Conservation (phyloP, 2,888 invertebrate species). For the Clepsis dumicolana region DNA sequence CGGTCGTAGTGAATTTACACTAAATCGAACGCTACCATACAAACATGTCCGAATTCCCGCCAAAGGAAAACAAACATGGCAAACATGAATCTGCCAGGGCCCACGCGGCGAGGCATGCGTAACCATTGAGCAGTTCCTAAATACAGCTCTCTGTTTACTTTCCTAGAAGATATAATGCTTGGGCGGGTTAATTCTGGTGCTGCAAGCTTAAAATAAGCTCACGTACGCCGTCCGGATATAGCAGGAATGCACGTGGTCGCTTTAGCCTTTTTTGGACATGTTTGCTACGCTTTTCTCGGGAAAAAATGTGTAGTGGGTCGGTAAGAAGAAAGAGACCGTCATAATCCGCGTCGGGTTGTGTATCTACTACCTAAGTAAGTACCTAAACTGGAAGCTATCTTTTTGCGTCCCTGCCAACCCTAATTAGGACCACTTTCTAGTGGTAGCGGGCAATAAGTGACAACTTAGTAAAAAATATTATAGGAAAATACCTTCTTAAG, state of each 20-base stretch:
- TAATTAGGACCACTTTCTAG: no score
- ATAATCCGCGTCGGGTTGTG: no score
- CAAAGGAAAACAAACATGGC: slow-evolving; percentile 67
- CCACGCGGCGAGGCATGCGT: slow-evolving; percentile 69
- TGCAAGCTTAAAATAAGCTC: slow-evolving; percentile 72
- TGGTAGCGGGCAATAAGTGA: no score
- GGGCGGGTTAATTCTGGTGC: slow-evolving; percentile 72
- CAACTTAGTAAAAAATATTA: no score
- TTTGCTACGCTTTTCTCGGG: slow-evolving; percentile 24
- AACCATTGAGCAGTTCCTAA: slow-evolving; percentile 71
- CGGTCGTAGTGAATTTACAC: slow-evolving; percentile 76
- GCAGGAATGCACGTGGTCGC: slow-evolving; percentile 52
- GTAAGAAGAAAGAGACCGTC: background rate
- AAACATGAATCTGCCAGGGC: slow-evolving; percentile 70
- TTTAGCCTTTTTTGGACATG: slow-evolving; percentile 63
- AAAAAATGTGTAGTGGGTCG: background rate
- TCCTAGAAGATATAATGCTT: slow-evolving; percentile 71
- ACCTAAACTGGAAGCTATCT: no score
- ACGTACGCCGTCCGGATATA: slow-evolving; percentile 62
- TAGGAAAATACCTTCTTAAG: no score
- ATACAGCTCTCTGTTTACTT: slow-evolving; percentile 78
- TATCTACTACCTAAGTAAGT: no score
- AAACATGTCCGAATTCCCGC: slow-evolving; percentile 70
- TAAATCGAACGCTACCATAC: slow-evolving; percentile 74
- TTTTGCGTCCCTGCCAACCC: no score